Evolutionary conservation across 2,113 vertebrate species (phyloP).

Genomic region (Labrus mixtus): DNA sequence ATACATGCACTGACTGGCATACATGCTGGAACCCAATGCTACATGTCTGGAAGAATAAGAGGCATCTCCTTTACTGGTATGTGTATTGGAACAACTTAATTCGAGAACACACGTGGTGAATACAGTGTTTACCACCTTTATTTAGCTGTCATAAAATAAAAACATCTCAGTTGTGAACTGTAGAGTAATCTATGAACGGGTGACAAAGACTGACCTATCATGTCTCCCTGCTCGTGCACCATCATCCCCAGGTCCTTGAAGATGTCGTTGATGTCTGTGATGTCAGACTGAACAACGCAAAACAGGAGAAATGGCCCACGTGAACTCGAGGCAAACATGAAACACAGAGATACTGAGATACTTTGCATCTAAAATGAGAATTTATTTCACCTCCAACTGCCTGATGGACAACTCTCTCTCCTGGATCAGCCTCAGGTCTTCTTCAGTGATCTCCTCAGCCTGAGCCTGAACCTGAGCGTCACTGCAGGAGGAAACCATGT

Average conservation of each 20-base stretch:
- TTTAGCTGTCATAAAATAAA: not conserved
- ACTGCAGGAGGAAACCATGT: conserved; percentile 31
- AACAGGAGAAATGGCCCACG: conserved; percentile 9
- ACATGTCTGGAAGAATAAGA: too few species aligned
- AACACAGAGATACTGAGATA: not conserved
- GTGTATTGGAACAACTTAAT: too few species aligned
- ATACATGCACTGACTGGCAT: too few species aligned
- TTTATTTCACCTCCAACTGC: conserved; percentile 89
- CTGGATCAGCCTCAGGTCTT: conserved; percentile 93
- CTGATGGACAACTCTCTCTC: conserved; percentile 92
- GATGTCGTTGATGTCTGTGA: conserved; percentile 97
- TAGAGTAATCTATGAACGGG: not conserved
- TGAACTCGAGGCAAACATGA: not conserved
- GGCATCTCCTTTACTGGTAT: too few species aligned
- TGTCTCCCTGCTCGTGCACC: conserved; percentile 97
- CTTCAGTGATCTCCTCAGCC: conserved; percentile 92
- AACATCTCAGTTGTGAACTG: not conserved
- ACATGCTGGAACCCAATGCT: too few species aligned
- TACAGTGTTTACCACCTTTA: not conserved
- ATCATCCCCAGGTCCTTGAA: conserved; percentile 98
- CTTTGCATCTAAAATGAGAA: not conserved
- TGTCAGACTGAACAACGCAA: conserved; percentile 88
- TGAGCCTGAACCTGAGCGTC: conserved; percentile 87
- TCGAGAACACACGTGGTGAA: not conserved
- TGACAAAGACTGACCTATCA: conserved; percentile 89